Evolutionary conservation across 1,140 invertebrate species (phyloP), one percentile per base, ranked within the genome.

Genomic region (Diorhabda elongata): DNA sequence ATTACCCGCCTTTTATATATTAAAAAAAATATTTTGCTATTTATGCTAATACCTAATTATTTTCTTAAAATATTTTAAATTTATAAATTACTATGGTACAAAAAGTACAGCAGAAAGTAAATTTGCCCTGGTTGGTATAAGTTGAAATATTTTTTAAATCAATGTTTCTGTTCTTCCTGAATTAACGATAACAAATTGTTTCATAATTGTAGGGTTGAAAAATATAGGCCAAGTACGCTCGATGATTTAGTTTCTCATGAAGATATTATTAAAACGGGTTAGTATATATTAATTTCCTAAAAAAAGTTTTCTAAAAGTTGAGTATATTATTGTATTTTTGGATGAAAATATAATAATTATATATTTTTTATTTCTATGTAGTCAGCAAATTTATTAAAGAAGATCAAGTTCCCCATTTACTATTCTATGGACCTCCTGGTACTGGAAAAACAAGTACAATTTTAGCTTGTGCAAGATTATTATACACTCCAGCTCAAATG

Each of bases 381-480:
- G 97, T 99, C 74, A 91, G 89, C 69, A 94, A 91, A 81, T 98
- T 98, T 82, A 96, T 99, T 61, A 86, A 90, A 69, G 92, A 97
- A 79, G 91, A 97, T 80, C 90, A 95, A 72, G 81, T 99, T 56
- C 98, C 98, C 3, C 98, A 99, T 87, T 84, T 99, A 44, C 83
- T 99, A 11, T 95, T 99, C 73, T 99, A 99, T 87, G 98, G 98
- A 2, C 98, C 98, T 57, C 97, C 98, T 6, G 98, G 98, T 62
- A 99, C 97, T 61, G 97, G 97, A 41, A 99, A 99, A 86, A 99
- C 98, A 0, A 98, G 94, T 75, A 99, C 98, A 26, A 99, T 99
- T 75, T 83, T 99, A 67, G 98, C 98, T 52, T 96, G 95, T 84
- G 97, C 98, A 2, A 91, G 88, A 77, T 91, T 97, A 83, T 86